Conservation (phyloP, 2,797 vertebrate genomes). For the Mus minutoides region DNA sequence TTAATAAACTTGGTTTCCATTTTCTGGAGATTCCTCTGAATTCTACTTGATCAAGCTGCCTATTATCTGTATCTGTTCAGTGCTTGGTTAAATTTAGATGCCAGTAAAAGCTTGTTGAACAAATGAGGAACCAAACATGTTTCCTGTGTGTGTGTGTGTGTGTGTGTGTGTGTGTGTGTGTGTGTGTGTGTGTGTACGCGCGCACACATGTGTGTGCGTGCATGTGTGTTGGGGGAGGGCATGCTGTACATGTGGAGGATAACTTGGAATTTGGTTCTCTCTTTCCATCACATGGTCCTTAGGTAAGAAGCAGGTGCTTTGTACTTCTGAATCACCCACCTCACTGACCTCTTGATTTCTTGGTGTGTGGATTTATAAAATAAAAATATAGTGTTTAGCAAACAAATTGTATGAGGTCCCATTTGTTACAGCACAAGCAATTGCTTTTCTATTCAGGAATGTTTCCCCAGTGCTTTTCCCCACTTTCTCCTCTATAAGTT, state of each 20-base stretch:
- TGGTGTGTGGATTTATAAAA: not conserved
- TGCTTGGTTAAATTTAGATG: not conserved
- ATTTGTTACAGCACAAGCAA: too few species aligned
- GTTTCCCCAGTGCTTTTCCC: too few species aligned
- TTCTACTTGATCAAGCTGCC: not conserved
- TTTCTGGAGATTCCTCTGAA: not conserved
- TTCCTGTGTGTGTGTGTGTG: not conserved
- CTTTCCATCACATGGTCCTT: not conserved
- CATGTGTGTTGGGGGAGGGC: not conserved
- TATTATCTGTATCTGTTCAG: not conserved
- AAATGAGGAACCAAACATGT: not conserved
- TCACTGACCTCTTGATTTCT: not conserved
- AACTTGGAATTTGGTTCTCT: not conserved
- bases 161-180: not conserved
- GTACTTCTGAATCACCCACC: not conserved
- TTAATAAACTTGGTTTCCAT: not conserved
- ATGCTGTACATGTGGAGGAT: not conserved
- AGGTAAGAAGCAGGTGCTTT: not conserved
- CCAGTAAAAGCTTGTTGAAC: constrained; percentile 2
- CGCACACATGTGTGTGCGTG: not conserved
- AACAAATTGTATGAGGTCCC: too few species aligned
- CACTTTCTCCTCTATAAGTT: too few species aligned
- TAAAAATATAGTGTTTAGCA: not conserved
- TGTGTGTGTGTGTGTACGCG: not conserved
- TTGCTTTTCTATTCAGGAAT: too few species aligned